A percentile compares a stretch with the other conserved stretches of the same genome.
These are phyloP conservation scores for Euplagia quadripunctaria DNA, from an alignment of 2,888 invertebrate genomes.

Conservation along the genomic window DNA sequence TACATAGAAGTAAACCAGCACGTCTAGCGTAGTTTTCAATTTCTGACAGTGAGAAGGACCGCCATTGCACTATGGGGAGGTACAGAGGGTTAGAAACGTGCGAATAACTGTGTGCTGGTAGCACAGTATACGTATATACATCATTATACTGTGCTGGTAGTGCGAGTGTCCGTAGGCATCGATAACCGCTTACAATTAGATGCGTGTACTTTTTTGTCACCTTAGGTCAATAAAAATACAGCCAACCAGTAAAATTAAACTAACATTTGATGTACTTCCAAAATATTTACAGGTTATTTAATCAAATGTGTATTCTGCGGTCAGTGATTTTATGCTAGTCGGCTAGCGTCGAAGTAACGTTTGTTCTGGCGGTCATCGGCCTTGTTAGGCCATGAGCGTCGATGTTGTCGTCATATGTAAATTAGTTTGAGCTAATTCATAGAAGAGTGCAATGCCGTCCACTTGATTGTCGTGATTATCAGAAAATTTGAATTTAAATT, in stretches of 20 bases:
- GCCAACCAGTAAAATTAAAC: not conserved
- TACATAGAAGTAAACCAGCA: no score
- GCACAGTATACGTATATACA: no score
- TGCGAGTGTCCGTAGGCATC: not conserved
- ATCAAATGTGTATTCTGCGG: constrained; percentile 4
- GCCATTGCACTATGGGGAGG: no score
- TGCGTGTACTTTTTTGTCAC: no score
- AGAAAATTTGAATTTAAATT: constrained; percentile 13
- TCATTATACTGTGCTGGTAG: no score
- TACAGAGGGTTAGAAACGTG: no score
- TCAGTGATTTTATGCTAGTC: constrained; percentile 61
- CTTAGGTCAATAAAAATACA: not conserved
- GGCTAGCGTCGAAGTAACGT: constrained; percentile 59
- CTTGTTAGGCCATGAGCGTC: constrained; percentile 65
- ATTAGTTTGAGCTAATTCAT: constrained; percentile 71
- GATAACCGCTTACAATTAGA: not conserved
- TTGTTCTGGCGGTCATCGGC: constrained; percentile 73
- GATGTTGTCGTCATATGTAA: constrained; percentile 71
- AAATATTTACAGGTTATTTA: constrained; percentile 12
- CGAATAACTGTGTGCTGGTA: no score
- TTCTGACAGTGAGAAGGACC: no score
- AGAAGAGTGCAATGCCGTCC: constrained; percentile 59
- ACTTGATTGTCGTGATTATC: constrained; percentile 40
- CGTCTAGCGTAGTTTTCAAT: no score
- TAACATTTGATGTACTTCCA: not conserved